Evolutionary conservation across 2,797 vertebrate genomes (phyloP), one percentile per base, ranked within the genome.

Genomic region (Acanthopagrus latus): DNA sequence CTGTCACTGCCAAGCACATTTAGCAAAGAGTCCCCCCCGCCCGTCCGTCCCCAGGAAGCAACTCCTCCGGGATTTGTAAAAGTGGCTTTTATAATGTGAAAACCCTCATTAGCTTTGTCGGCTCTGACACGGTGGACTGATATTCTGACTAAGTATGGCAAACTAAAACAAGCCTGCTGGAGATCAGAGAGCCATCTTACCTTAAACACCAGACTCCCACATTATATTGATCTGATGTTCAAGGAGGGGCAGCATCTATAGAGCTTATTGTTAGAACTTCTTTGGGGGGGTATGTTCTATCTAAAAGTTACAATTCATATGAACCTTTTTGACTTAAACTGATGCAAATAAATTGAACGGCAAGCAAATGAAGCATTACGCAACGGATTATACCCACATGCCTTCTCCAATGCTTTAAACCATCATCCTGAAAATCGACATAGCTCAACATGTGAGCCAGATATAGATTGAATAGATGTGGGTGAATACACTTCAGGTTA

Each of bases 211-310:
- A 23, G 29, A 71, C 69, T 76, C 58, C 55, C 66, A 74, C 75
- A 62, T 57, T 78, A 46, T 73, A 85, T 78, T 56, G 85, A 90
- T 88, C 68, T n/a, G 13, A 52, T 3, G 48, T 58, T 71, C 5
- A 9, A 51, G 48, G 70, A 18, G 44, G 27, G 52, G 63, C 51
- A 18, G 54, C 57, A 21, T n/a, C 55, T 68, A 62, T 55, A 75
- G 69, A 60, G 43, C 38, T 52, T 72, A 43, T 71, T 64, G 25
- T 76, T 67, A 14, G 50, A 67, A 43, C 56, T 46, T 52, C 11
- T 46, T 17, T 10, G 5, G 9, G 3, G 13, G n/a, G 23, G 29
- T n/a, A 17, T 7, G 23, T n/a, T 48, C 2, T 43, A 12, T 57
- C 16, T 21, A 4, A 2, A 69, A 8, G 23, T 59, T 38, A 38